Conservation (phyloP, 2,113 vertebrate genomes). For the Sitta europaea region DNA sequence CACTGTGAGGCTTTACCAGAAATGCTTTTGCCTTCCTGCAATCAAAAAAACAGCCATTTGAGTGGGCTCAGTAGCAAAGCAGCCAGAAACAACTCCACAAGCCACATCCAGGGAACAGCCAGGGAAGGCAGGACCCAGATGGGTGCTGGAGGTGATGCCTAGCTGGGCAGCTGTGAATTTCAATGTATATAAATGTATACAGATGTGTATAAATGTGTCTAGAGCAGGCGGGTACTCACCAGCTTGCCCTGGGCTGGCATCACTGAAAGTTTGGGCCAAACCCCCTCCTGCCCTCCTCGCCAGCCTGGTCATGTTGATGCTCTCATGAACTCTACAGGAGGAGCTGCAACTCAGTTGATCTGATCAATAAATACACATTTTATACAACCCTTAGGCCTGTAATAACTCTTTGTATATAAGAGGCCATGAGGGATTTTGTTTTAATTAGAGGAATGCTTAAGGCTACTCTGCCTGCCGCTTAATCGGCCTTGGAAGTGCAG, state of each 20-base stretch:
- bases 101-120: fast-evolving
- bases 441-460: slow-evolving; percentile 44
- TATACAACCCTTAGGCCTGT: not conserved
- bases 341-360: not conserved
- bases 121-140: not conserved
- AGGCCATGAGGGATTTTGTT: slow-evolving; percentile 8
- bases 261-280: fast-evolving
- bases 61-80: not conserved
- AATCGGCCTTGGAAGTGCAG: not conserved
- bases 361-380: not conserved
- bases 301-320: not conserved
- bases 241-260: fast-evolving
- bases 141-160: not conserved
- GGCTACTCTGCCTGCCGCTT: not conserved
- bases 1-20: not conserved
- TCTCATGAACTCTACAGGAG: not conserved
- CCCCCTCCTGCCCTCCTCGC: fast-evolving
- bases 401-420: not conserved
- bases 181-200: not conserved
- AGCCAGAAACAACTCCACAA: not conserved
- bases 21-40: not conserved
- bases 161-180: too few species aligned
- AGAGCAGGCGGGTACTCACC: fast-evolving
- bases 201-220: too few species aligned
- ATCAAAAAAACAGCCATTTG: fast-evolving